Percentiles rank a stretch among this genome's conserved stretches.
These are phyloP conservation scores for Archilochus colubris DNA, from an alignment of 2,113 vertebrate species.

Conservation along the genomic window DNA sequence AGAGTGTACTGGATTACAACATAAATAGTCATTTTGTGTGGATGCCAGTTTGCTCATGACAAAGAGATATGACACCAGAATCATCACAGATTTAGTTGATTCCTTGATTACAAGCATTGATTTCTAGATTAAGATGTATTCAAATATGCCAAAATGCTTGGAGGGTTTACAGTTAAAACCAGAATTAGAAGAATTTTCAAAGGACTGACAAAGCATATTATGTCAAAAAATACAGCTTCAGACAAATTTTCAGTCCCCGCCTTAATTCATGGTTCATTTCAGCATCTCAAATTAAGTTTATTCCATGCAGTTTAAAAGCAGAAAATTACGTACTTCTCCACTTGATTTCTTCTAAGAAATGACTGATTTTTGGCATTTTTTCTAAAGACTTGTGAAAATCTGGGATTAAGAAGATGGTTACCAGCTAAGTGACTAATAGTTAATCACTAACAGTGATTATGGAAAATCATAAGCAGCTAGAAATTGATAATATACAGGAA, in stretches of 20 bases:
- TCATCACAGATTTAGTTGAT: not conserved
- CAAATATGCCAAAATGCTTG: not conserved
- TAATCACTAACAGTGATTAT: not conserved
- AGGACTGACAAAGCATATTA: not conserved
- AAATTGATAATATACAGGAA: not conserved
- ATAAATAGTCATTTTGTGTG: not conserved
- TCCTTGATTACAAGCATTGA: not conserved
- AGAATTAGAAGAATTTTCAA: not conserved
- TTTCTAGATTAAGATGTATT: not conserved
- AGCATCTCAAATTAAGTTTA: not conserved
- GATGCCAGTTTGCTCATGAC: not conserved
- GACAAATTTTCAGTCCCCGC: not conserved
- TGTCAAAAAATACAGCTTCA: not conserved
- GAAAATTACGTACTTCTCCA: not conserved
- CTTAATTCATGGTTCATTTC: not conserved
- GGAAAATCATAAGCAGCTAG: not conserved
- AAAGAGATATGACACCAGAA: not conserved
- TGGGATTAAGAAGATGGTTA: not conserved
- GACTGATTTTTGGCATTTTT: not conserved
- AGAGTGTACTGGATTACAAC: not conserved
- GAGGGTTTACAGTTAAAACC: not conserved
- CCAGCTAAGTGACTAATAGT: not conserved
- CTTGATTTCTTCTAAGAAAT: not conserved
- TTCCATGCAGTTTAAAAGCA: not conserved
- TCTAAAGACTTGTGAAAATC: not conserved